Percentiles rank a stretch among this genome's conserved stretches.
phyloP scores from a whole-genome alignment of 2,888 invertebrate genomes.

The Cryptus armator region DNA sequence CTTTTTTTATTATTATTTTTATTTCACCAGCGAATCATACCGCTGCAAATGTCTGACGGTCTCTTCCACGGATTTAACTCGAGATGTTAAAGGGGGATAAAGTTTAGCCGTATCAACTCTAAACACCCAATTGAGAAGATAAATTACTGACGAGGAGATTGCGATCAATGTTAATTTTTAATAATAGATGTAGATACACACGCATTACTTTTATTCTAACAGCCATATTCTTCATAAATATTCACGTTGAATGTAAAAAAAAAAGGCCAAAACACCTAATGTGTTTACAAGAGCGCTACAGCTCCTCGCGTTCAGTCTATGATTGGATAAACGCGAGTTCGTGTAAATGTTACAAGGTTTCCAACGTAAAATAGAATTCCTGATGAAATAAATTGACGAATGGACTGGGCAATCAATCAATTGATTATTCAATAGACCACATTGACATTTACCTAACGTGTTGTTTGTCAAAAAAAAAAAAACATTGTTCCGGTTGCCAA shows the following conservation, averaged over 20 bases:
- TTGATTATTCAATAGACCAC: background rate
- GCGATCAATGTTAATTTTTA: conserved; percentile 5
- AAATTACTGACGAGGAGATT: background rate
- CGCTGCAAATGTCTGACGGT: conserved; percentile 27
- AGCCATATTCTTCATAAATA: background rate
- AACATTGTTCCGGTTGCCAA: background rate
- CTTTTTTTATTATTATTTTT: conserved; percentile 32
- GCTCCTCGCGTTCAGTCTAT: background rate
- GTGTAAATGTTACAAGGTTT: background rate
- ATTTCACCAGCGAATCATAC: conserved; percentile 24
- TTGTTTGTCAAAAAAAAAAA: background rate
- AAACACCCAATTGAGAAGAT: conserved; percentile 18
- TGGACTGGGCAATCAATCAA: background rate
- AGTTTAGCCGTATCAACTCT: conserved; percentile 11
- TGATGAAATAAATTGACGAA: background rate
- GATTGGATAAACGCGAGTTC: no score
- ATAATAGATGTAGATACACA: no score
- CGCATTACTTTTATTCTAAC: background rate
- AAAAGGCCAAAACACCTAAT: background rate
- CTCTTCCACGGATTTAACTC: conserved; percentile 33
- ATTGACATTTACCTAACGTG: background rate
- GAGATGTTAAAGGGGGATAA: conserved; percentile 11
- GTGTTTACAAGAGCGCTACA: background rate
- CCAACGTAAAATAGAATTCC: background rate
- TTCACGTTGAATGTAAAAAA: background rate